Evolutionary conservation across 2,797 vertebrate species (phyloP), one percentile per base, ranked within the genome.

Genomic region (Myotis vivesi): DNA sequence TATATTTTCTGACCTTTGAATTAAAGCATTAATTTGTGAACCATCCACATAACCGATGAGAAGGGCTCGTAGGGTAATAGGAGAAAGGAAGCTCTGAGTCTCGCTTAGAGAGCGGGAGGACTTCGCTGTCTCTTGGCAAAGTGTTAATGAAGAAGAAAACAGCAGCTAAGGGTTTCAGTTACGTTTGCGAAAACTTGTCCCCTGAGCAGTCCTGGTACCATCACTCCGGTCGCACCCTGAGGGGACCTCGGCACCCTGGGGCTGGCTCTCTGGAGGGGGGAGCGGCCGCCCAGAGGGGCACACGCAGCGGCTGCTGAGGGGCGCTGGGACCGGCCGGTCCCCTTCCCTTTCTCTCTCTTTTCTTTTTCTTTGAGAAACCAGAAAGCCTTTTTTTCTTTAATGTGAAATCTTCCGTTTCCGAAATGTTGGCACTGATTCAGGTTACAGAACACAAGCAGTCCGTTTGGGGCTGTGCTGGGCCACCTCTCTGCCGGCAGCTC

Each of bases 1-100:
- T 91, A 53, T 59, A 19, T 80, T 83, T 86, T 93, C 96, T 76
- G 59, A 30, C 23, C 41, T 91, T 95, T 92, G 89, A 81, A 64
- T 33, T 71, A 68, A 66, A 90, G 51, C 23, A 19, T 80, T 75
- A 53, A 28, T 82, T 92, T 91, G 30, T 38, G 22, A 82, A 33
- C 38, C 51, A 49, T 64, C 33, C 87, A 11, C 13, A 53, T 36
- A 44, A 28, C 16, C 36, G 38, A 1, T 3, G 13, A 25, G 72
- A 68, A 87, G 55, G 36, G 77, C 51, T 22, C 51, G 53, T 33
- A 46, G 28, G 28, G n/a, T 75, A 44, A 30, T 33, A 62, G 89
- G 49, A 92, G 51, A 53, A 76, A 72, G 68, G 73, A n/a, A 15
- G 36, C 30, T 9, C 38, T 69, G 76, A 66, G 33, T 25, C 3